These are phyloP conservation scores for Sussaba pulchella DNA, from an alignment of 2,888 invertebrate species.

Conservation along the genomic window DNA sequence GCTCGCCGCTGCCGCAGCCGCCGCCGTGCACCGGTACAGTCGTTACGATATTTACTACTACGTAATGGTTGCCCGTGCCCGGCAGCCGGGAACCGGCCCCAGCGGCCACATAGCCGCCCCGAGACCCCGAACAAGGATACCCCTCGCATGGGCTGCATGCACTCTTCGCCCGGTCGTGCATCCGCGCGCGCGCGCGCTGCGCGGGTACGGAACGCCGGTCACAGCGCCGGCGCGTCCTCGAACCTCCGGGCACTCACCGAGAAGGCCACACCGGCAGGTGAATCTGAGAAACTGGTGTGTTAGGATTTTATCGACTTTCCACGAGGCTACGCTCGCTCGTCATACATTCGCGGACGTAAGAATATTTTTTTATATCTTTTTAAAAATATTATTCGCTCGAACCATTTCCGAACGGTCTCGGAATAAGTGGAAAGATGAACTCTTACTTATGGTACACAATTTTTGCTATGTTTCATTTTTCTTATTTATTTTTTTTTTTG, in stretches of 20 bases:
- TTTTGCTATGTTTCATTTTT: no score
- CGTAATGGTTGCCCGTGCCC: constrained; percentile 80
- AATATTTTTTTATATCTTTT: no score
- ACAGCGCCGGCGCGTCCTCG: constrained; percentile 50
- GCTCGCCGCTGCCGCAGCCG: no score
- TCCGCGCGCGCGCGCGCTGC: neutral
- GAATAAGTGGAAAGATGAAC: no score
- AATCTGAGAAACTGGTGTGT: constrained; percentile 22
- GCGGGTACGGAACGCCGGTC: neutral
- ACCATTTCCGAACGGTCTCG: no score
- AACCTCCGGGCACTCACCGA: constrained; percentile 43
- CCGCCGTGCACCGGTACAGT: constrained; percentile 75
- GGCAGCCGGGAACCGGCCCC: no score
- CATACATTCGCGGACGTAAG: no score
- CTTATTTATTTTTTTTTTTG: no score
- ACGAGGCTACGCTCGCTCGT: no score
- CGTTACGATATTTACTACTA: constrained; percentile 84
- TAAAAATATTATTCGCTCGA: no score
- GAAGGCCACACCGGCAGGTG: constrained; percentile 64
- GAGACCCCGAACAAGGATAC: constrained; percentile 20
- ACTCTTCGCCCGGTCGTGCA: no score
- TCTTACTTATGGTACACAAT: no score
- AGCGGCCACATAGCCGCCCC: constrained; percentile 49
- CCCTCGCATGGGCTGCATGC: neutral
- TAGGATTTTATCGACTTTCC: neutral